Conservation (phyloP, 2,113 vertebrate genomes). For the Glaucomys volans region DNA sequence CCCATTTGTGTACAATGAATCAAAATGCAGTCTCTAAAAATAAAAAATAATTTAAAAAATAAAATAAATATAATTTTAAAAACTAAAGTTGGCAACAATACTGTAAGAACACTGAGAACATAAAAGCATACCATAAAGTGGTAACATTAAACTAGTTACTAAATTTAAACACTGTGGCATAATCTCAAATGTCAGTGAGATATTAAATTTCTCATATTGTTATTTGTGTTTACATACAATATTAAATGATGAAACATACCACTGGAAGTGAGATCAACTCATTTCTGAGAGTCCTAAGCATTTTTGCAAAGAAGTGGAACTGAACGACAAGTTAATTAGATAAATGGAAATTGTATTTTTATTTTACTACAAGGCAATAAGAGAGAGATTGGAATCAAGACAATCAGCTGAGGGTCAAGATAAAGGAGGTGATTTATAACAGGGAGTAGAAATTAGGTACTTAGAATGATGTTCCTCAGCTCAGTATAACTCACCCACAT, state of each 20-base stretch:
- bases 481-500: background rate
- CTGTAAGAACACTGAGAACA: background rate
- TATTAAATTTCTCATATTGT: background rate
- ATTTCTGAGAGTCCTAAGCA: background rate
- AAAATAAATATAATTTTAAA: no score
- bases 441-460: background rate
- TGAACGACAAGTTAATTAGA: background rate
- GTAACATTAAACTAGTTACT: slow-evolving; percentile 22
- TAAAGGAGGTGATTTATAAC: background rate
- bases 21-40: no score
- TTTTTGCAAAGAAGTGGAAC: background rate
- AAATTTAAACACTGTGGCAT: background rate
- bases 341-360: background rate
- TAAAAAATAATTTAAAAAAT: no score
- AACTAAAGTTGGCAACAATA: background rate
- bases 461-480: background rate
- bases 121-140: background rate
- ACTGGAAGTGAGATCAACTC: background rate
- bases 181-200: background rate
- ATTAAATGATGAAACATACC: background rate
- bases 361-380: background rate
- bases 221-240: background rate
- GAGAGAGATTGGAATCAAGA: background rate
- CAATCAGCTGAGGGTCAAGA: background rate
- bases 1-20: no score